Evolutionary conservation across 2,797 vertebrate genomes (phyloP).

Genomic region (Xenopus petersii): DNA sequence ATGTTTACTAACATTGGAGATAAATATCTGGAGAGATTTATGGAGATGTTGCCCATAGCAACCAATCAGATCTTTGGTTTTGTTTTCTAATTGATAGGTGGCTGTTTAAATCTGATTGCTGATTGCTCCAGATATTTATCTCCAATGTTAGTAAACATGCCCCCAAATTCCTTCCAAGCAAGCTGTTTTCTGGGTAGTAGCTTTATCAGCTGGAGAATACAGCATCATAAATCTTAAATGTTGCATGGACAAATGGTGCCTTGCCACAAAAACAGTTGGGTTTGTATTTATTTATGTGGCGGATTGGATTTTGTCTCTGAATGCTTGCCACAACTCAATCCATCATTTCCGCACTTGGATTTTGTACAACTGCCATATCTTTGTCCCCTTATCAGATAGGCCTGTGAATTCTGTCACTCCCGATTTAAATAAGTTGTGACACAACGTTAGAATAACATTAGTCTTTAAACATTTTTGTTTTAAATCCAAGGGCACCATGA

Average conservation of each 20-base stretch:
- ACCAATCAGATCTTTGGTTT: too few relatives aligned
- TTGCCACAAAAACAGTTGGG: slow-evolving; percentile 33
- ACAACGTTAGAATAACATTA: slow-evolving; percentile 18
- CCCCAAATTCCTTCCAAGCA: too few relatives aligned
- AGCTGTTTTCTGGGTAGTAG: slow-evolving; percentile 14
- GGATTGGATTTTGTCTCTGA: slow-evolving; percentile 38
- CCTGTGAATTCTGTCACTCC: slow-evolving; percentile 39
- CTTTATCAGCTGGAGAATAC: slow-evolving; percentile 45
- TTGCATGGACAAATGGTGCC: slow-evolving; percentile 39
- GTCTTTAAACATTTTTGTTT: slow-evolving; percentile 19
- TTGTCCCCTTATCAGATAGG: slow-evolving; percentile 26
- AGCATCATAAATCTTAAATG: slow-evolving; percentile 42
- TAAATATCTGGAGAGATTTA: too few relatives aligned
- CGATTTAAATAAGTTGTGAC: slow-evolving; percentile 22
- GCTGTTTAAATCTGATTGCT: too few relatives aligned
- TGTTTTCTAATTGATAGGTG: too few relatives aligned
- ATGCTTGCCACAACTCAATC: slow-evolving; percentile 23
- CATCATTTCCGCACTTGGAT: slow-evolving; percentile 35
- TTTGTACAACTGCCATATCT: slow-evolving; percentile 33
- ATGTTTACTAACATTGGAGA: too few relatives aligned
- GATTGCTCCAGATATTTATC: too few relatives aligned
- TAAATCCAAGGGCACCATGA: not conserved
- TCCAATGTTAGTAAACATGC: too few relatives aligned
- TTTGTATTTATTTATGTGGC: slow-evolving; percentile 46
- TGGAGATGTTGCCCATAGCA: too few relatives aligned